phyloP scores from a whole-genome alignment of 1,140 invertebrate genomes.

The Sinonovacula constricta region DNA sequence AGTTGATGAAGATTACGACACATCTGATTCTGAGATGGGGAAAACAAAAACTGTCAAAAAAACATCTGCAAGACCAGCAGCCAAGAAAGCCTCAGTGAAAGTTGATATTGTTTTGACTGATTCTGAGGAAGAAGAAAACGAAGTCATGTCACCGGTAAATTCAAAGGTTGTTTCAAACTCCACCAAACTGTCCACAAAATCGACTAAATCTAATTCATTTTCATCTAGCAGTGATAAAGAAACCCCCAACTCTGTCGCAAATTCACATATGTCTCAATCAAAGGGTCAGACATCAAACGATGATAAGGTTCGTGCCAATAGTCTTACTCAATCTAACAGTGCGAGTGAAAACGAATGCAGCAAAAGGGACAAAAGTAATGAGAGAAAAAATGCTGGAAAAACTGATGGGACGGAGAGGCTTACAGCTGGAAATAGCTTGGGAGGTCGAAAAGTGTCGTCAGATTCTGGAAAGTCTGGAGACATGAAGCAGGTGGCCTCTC shows the following conservation, averaged over 20 bases:
- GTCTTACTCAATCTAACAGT: no score
- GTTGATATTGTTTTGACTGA: no score
- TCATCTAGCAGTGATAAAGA: slow-evolving; percentile 8
- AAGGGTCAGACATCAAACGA: neutral
- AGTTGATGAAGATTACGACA: slow-evolving; percentile 51
- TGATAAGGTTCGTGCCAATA: no score
- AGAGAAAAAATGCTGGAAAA: neutral
- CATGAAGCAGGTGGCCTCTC: slow-evolving; percentile 16
- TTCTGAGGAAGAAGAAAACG: neutral
- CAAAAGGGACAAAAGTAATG: neutral
- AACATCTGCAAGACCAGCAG: no score
- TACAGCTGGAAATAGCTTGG: neutral
- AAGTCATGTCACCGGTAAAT: no score
- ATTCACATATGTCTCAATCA: neutral
- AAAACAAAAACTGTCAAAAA: no score
- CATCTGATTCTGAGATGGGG: slow-evolving; percentile 15
- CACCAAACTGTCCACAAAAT: neutral
- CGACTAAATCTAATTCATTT: neutral
- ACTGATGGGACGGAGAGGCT: no score
- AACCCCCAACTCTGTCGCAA: neutral
- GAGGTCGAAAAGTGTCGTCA: slow-evolving; percentile 29
- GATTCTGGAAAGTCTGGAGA: slow-evolving; percentile 39
- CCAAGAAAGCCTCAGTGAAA: no score
- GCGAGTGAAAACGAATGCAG: neutral
- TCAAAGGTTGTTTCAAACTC: neutral